Conservation (phyloP, 2,113 vertebrate species). For the Coturnix japonica region DNA sequence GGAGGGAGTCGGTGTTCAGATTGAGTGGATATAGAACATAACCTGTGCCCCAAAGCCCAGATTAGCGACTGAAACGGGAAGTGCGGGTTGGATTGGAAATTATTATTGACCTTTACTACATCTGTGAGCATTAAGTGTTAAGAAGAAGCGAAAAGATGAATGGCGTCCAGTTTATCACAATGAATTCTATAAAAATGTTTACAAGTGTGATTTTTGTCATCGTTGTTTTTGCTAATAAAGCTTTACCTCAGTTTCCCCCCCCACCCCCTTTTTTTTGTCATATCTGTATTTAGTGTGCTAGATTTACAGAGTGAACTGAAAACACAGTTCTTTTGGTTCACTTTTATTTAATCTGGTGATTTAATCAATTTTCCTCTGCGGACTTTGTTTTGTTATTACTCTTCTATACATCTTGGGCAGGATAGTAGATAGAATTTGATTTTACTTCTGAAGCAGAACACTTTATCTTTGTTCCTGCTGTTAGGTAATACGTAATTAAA, state of each 20-base stretch:
- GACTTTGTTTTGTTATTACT: not conserved
- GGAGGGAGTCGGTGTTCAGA: not conserved
- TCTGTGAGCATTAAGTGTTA: not conserved
- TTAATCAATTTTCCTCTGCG: not conserved
- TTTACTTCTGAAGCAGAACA: not conserved
- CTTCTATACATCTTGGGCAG: not conserved
- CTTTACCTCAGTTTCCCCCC: not conserved
- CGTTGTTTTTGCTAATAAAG: not conserved
- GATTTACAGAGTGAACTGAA: not conserved
- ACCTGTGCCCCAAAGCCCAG: not conserved
- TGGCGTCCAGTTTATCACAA: not conserved
- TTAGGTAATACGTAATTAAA: not conserved
- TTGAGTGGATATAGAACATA: not conserved
- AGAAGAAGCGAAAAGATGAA: not conserved
- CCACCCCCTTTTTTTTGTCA: not conserved
- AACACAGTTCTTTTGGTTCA: not conserved
- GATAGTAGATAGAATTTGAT: not conserved
- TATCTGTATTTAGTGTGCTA: not conserved
- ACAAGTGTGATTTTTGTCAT: not conserved
- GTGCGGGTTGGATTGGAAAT: not conserved
- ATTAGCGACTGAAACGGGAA: conserved; percentile 23
- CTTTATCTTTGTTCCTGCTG: conserved; percentile 2
- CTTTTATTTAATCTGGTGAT: conserved; percentile 16
- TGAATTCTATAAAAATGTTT: not conserved
- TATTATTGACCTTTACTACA: not conserved